Conservation (phyloP, 2,113 vertebrate species). For the Laticauda colubrina region DNA sequence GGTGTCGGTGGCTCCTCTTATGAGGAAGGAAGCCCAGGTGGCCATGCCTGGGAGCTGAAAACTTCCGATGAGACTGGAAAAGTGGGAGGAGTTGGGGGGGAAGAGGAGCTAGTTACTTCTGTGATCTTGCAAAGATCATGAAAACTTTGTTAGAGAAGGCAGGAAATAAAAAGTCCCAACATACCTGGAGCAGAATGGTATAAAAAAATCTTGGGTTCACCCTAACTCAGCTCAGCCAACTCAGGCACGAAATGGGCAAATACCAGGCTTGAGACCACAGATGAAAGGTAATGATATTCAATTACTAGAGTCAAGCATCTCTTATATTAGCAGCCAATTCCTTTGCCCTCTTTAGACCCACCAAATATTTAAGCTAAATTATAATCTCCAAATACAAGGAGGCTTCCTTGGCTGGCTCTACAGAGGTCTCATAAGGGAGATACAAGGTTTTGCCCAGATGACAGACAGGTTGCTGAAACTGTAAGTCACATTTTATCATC, state of each 20-base stretch:
- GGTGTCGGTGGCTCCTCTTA: conserved; percentile 74
- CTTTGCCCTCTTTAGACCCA: background rate
- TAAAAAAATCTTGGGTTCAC: background rate
- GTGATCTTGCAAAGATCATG: rapidly evolving
- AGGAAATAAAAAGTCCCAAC: background rate
- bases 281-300: background rate
- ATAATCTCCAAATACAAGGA: background rate
- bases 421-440: background rate
- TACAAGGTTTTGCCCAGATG: background rate
- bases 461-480: background rate
- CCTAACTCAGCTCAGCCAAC: background rate
- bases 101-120: background rate
- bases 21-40: conserved; percentile 79
- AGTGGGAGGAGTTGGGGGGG: background rate
- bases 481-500: background rate
- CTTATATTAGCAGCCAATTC: background rate
- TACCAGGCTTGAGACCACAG: background rate
- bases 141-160: background rate
- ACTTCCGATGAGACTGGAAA: conserved; percentile 77
- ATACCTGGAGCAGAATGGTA: background rate
- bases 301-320: background rate
- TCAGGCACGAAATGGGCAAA: background rate
- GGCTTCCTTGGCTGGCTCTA: background rate
- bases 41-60: conserved; percentile 78
- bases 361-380: background rate